These are phyloP conservation scores for Perizoma flavofasciatum DNA, from an alignment of 2,888 invertebrate species.

Conservation along the genomic window DNA sequence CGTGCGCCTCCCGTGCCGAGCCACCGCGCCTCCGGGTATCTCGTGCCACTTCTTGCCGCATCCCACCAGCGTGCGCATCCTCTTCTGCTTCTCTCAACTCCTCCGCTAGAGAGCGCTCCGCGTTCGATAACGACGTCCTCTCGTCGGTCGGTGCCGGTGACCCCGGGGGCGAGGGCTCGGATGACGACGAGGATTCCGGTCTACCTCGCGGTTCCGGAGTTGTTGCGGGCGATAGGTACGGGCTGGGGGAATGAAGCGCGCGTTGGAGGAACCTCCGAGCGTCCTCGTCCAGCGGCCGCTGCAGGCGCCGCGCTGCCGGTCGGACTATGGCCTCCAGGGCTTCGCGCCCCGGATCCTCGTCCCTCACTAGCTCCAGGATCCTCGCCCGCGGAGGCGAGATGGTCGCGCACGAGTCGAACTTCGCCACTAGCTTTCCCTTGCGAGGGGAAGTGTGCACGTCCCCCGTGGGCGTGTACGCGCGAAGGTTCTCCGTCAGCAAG, in stretches of 20 bases:
- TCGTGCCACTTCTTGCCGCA: constrained; percentile 50
- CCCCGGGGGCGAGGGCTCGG: constrained; percentile 6
- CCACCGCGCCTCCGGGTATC: constrained; percentile 58
- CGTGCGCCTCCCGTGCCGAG: constrained; percentile 60
- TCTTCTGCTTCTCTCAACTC: constrained; percentile 74
- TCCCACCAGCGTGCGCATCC: constrained; percentile 51
- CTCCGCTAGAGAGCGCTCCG: constrained; percentile 67
- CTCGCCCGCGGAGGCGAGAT: constrained; percentile 68
- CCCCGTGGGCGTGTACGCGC: constrained; percentile 69
- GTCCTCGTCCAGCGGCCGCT: constrained; percentile 71
- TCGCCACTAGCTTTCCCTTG: constrained; percentile 68
- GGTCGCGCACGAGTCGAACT: constrained; percentile 63
- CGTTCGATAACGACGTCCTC: constrained; percentile 36
- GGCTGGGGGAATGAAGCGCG: constrained; percentile 65
- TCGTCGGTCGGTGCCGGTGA: constrained; percentile 23
- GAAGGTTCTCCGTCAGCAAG: constrained; percentile 63
- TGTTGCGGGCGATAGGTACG: constrained; percentile 48
- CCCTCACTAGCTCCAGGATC: constrained; percentile 70
- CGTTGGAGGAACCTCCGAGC: constrained; percentile 71
- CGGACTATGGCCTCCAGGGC: constrained; percentile 74
- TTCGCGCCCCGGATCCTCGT: constrained; percentile 70
- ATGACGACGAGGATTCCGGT: constrained; percentile 25
- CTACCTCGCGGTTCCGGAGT: constrained; percentile 51
- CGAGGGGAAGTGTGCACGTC: constrained; percentile 65
- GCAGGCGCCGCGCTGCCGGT: constrained; percentile 66